Percentiles rank a stretch among this genome's conserved stretches.
Conservation (phyloP, 2,113 vertebrate genomes). For the Spizaetus ornatus region DNA sequence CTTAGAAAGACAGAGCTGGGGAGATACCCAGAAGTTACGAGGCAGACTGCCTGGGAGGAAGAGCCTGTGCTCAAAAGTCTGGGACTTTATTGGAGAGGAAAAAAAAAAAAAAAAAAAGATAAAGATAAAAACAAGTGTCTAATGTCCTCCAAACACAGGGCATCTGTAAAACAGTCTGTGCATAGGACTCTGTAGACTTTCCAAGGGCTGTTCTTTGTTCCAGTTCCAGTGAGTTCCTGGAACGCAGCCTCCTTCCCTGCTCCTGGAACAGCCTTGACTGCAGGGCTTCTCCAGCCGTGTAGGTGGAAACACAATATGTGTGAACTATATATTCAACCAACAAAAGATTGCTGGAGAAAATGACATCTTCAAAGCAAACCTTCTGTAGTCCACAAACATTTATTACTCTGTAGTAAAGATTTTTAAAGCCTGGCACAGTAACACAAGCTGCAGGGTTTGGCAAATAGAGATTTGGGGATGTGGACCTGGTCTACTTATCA, state of each 20-base stretch:
- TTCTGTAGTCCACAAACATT: not conserved
- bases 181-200: slow-evolving; percentile 47
- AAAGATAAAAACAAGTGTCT: slow-evolving; percentile 51
- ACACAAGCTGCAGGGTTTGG: not conserved
- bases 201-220: slow-evolving; percentile 69
- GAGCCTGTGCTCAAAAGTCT: not conserved
- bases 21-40: not conserved
- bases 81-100: not conserved
- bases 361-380: slow-evolving; percentile 18
- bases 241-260: slow-evolving; percentile 60
- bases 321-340: not conserved
- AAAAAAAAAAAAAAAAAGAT: not conserved
- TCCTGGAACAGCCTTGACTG: slow-evolving; percentile 59
- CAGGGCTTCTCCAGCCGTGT: slow-evolving; percentile 53
- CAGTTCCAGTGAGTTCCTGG: slow-evolving; percentile 66
- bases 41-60: slow-evolving; percentile 20
- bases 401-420: not conserved
- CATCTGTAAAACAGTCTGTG: slow-evolving; percentile 60
- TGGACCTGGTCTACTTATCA: slow-evolving; percentile 16
- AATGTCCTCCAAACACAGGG: slow-evolving; percentile 40
- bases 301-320: slow-evolving; percentile 53
- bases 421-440: slow-evolving; percentile 30
- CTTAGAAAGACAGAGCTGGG: not conserved
- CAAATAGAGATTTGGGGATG: not conserved
- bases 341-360: slow-evolving; percentile 6